Conservation (phyloP, 2,797 vertebrate genomes). For the Artibeus jamaicensis region DNA sequence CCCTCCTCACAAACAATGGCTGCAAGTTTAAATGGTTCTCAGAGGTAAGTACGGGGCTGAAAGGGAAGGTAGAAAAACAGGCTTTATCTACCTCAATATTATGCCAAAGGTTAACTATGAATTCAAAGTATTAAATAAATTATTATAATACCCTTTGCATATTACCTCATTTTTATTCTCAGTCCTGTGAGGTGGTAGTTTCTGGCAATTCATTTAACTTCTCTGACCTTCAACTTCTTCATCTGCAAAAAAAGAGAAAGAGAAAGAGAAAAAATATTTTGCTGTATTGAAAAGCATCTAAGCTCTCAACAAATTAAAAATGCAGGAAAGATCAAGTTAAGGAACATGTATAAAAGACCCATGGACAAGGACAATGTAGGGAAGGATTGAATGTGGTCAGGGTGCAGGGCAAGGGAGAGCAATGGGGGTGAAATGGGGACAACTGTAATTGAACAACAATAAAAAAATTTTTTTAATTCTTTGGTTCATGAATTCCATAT, state of each 20-base stretch:
- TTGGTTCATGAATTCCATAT: not conserved
- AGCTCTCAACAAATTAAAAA: not conserved
- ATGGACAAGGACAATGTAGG: too few species aligned
- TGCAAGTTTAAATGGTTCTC: not conserved
- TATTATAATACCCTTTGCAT: not conserved
- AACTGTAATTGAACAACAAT: too few species aligned
- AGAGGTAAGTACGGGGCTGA: not conserved
- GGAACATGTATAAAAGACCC: too few species aligned
- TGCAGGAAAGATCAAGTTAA: too few species aligned
- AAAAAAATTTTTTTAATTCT: not conserved
- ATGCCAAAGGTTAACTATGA: constrained; percentile 10
- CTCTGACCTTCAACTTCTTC: not conserved
- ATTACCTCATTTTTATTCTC: constrained; percentile 35
- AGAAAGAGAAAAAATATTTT: not conserved
- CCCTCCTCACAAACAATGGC: not conserved
- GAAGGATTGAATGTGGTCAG: too few species aligned
- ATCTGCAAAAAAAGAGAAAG: not conserved
- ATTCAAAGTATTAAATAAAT: not conserved
- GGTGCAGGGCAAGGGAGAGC: too few species aligned
- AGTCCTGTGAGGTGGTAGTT: not conserved
- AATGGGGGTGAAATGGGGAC: too few species aligned
- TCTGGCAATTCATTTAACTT: constrained; percentile 10
- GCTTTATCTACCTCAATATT: not conserved
- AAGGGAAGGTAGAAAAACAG: not conserved
- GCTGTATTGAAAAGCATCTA: not conserved